These are phyloP conservation scores for Scopus umbretta DNA, from an alignment of 2,113 vertebrate genomes.

Conservation along the genomic window DNA sequence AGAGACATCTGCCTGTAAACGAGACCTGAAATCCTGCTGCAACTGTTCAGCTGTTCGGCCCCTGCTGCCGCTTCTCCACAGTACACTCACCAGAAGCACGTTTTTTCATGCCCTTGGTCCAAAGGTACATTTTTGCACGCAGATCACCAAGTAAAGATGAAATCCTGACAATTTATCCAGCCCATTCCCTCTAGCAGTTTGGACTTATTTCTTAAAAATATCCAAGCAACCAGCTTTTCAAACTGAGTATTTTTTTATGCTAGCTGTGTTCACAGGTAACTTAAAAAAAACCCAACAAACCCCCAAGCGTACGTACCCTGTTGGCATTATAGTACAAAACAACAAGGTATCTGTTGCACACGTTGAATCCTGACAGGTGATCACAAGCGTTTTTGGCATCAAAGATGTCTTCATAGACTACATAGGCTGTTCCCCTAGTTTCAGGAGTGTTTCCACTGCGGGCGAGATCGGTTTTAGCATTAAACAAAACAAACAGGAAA, in stretches of 20 bases:
- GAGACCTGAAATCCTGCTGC: background rate
- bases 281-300: too few relatives aligned
- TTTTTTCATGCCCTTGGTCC: background rate
- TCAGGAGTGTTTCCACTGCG: slow-evolving; percentile 96
- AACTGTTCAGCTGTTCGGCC: background rate
- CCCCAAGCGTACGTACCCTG: slow-evolving; percentile 75
- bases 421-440: slow-evolving; percentile 94
- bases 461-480: background rate
- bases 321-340: slow-evolving; percentile 98
- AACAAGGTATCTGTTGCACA: slow-evolving; percentile 98
- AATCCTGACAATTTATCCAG: background rate
- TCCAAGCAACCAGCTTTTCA: background rate
- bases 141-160: background rate
- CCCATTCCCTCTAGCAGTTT: background rate
- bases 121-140: background rate
- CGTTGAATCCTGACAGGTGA: slow-evolving; percentile 98
- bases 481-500: background rate
- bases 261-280: background rate
- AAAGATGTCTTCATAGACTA: slow-evolving; percentile 98
- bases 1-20: background rate
- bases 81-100: background rate
- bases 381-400: slow-evolving; percentile 98
- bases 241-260: too few relatives aligned
- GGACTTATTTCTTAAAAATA: background rate
- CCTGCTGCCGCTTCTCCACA: background rate